phyloP scores from a whole-genome alignment of 2,797 vertebrate genomes.

The Furcifer pardalis region DNA sequence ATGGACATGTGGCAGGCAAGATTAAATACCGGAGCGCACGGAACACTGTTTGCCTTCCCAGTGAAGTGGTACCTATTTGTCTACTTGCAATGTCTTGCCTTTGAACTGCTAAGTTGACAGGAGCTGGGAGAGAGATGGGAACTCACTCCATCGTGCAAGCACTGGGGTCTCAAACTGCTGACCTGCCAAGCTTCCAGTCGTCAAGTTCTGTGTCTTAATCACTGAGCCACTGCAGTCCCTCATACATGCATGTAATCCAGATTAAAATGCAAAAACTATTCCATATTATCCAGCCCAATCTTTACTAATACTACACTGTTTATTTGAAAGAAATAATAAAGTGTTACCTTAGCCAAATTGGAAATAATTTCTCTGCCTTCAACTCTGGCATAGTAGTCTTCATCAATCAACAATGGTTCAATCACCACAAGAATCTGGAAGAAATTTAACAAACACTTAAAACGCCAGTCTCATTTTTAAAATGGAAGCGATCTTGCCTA shows the following conservation, averaged over 20 bases:
- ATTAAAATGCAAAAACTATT: background rate
- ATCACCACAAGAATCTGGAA: conserved; percentile 97
- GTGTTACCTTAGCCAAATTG: conserved; percentile 95
- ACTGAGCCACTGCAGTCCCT: no score
- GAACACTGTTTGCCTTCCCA: no score
- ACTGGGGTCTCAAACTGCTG: no score
- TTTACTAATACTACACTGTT: background rate
- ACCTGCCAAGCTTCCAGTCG: no score
- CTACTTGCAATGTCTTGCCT: no score
- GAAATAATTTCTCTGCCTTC: conserved; percentile 99
- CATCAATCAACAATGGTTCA: conserved; percentile 97
- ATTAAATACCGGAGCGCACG: no score
- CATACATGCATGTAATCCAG: background rate
- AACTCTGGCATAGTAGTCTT: conserved; percentile 98
- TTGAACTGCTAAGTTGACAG: no score
- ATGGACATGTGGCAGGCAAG: no score
- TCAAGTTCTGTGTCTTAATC: no score
- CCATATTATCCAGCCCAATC: background rate
- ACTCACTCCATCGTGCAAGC: no score
- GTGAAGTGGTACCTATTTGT: no score
- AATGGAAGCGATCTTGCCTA: background rate
- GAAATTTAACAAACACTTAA: background rate
- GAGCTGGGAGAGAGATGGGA: no score
- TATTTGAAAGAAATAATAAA: background rate
- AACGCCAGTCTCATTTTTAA: background rate